Percentiles rank a stretch among this genome's conserved stretches.
Conservation (phyloP, 2,797 vertebrate genomes). For the Catharus ustulatus region DNA sequence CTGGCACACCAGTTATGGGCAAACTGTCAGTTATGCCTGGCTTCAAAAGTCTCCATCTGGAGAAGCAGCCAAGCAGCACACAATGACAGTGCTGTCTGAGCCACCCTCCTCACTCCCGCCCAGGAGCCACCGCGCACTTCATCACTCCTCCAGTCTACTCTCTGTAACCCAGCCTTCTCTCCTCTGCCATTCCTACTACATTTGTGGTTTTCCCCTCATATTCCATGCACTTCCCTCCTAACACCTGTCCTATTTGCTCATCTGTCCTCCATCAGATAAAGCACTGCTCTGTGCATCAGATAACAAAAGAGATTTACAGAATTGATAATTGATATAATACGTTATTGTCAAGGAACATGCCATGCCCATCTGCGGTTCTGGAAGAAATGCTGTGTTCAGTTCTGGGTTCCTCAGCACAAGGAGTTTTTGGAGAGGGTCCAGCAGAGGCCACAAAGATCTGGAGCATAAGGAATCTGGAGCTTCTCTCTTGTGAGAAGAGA, state of each 20-base stretch:
- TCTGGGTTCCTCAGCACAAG: neutral
- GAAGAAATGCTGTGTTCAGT: neutral
- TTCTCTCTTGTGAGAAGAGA: neutral
- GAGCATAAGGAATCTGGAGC: neutral
- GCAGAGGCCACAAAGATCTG: neutral
- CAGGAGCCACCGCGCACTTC: neutral
- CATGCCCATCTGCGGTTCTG: neutral
- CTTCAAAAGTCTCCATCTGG: slow-evolving; percentile 12
- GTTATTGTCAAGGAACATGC: neutral
- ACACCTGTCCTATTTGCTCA: neutral
- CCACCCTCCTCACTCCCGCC: rapidly evolving
- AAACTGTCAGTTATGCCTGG: neutral
- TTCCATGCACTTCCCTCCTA: neutral
- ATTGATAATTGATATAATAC: neutral
- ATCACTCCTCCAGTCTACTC: neutral
- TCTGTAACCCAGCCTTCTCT: neutral
- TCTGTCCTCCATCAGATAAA: neutral
- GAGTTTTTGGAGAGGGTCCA: neutral
- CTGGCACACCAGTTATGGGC: neutral
- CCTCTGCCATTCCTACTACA: neutral
- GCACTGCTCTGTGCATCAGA: neutral
- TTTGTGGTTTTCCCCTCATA: neutral
- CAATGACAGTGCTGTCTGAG: neutral
- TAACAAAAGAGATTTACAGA: neutral
- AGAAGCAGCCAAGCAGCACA: slow-evolving; percentile 20